Conservation (phyloP, 2,797 vertebrate genomes). For the Mallotus villosus region DNA sequence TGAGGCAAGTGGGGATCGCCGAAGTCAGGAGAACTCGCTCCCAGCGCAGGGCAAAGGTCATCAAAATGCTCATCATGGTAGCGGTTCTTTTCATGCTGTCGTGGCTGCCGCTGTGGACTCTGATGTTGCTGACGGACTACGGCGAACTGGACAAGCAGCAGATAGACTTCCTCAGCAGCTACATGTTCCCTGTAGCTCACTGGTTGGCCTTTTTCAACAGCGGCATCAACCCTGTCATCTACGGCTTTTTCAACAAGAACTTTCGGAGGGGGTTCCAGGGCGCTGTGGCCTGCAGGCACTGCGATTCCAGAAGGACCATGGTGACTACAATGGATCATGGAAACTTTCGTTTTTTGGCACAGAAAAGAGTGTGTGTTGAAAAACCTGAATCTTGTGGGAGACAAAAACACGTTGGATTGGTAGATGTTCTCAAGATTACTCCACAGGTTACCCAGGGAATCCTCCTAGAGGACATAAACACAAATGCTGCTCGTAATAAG, state of each 20-base stretch:
- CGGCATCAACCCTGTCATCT: conserved; percentile 61
- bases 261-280: conserved; percentile 60
- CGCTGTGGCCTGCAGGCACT: conserved; percentile 33
- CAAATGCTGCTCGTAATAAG: conserved; percentile 22
- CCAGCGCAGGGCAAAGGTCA: conserved; percentile 49
- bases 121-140: conserved; percentile 62
- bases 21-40: conserved; percentile 19
- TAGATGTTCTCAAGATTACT: neutral
- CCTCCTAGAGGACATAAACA: conserved; percentile 39
- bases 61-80: conserved; percentile 64
- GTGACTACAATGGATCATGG: neutral
- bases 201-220: conserved; percentile 67
- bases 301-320: neutral
- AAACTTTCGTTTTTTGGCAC: conserved; percentile 20
- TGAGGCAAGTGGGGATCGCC: conserved; percentile 32
- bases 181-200: conserved; percentile 59
- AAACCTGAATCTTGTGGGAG: neutral
- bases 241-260: conserved; percentile 64
- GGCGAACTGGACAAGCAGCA: conserved; percentile 47
- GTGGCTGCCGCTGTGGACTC: conserved; percentile 63
- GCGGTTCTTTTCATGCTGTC: conserved; percentile 63
- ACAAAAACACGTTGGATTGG: neutral
- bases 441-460: conserved; percentile 35
- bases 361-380: conserved; percentile 46
- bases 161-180: conserved; percentile 57